Conservation (phyloP, 1,140 invertebrate species). For the Caenorhabditis brenneri region DNA sequence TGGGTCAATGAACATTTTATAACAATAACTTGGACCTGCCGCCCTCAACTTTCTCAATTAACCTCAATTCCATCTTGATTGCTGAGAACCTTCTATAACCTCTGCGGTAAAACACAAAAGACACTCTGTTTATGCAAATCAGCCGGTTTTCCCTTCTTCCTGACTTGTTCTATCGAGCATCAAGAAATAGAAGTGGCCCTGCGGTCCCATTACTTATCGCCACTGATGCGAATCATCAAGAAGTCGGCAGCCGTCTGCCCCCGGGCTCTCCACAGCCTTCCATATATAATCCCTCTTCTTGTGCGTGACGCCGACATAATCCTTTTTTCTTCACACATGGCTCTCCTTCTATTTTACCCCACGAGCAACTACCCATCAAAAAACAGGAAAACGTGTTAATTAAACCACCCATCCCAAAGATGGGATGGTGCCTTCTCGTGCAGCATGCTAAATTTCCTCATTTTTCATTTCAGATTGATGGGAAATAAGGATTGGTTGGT, state of each 20-base stretch:
- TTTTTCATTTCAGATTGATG: conserved; percentile 39
- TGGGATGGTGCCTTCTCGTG: conserved; percentile 1
- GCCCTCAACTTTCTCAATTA: conserved; percentile 42
- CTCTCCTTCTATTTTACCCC: background rate
- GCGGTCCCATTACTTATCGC: conserved; percentile 33
- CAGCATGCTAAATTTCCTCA: background rate
- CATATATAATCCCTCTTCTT: conserved; percentile 36
- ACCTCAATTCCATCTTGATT: conserved; percentile 16
- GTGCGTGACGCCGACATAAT: conserved; percentile 38
- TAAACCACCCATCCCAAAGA: conserved; percentile 29
- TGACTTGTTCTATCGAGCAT: conserved; percentile 34
- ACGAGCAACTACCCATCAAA: conserved; percentile 9
- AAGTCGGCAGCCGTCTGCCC: conserved; percentile 41
- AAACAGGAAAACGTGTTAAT: conserved; percentile 41
- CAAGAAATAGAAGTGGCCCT: conserved; percentile 29
- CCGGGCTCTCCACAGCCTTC: conserved; percentile 24
- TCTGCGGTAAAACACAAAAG: conserved; percentile 40
- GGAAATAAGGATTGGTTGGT: background rate
- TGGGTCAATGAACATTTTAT: conserved; percentile 23
- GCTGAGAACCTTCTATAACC: background rate
- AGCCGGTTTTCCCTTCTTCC: conserved; percentile 24
- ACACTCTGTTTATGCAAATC: conserved; percentile 40
- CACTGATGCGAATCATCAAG: conserved; percentile 38
- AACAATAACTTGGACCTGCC: conserved; percentile 2
- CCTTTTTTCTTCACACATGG: conserved; percentile 42